Conservation (phyloP, 2,888 invertebrate genomes). For the Quadroppia sp. region DNA sequence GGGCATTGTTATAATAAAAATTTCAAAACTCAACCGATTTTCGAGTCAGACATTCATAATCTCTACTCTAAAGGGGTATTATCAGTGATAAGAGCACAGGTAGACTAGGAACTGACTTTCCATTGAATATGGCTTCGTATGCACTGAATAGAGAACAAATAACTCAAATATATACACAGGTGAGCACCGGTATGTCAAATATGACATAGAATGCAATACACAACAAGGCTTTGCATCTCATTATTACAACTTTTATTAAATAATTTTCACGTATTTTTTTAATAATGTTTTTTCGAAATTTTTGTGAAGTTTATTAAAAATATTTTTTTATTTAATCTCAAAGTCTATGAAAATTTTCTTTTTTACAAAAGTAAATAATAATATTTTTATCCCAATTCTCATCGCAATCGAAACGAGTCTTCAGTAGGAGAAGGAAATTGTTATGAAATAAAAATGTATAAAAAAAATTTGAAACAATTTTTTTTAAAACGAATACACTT, state of each 20-base stretch:
- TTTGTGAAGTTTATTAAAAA: too few species aligned
- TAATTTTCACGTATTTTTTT: neutral
- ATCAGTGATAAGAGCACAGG: too few species aligned
- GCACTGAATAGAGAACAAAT: neutral
- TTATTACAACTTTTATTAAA: neutral
- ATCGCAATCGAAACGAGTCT: neutral
- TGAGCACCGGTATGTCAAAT: neutral
- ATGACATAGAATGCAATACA: neutral
- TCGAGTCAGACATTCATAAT: too few species aligned
- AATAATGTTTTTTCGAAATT: too few species aligned
- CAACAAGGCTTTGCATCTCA: neutral
- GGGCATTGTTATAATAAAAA: too few species aligned
- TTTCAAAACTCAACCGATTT: too few species aligned
- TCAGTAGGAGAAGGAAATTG: neutral
- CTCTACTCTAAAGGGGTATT: too few species aligned
- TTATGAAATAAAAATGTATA: too few species aligned
- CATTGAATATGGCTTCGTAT: neutral
- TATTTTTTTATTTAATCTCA: neutral
- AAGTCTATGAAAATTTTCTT: neutral
- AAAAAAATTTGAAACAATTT: too few species aligned
- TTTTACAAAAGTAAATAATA: neutral
- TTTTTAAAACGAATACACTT: too few species aligned
- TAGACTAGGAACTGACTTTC: too few species aligned
- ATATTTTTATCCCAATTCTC: constrained; percentile 2
- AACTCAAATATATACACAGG: neutral